A percentile compares a stretch with the other conserved stretches of the same genome.
Conservation (phyloP, 64 coral and sea anemone species). For the Platygyra sinensis region DNA sequence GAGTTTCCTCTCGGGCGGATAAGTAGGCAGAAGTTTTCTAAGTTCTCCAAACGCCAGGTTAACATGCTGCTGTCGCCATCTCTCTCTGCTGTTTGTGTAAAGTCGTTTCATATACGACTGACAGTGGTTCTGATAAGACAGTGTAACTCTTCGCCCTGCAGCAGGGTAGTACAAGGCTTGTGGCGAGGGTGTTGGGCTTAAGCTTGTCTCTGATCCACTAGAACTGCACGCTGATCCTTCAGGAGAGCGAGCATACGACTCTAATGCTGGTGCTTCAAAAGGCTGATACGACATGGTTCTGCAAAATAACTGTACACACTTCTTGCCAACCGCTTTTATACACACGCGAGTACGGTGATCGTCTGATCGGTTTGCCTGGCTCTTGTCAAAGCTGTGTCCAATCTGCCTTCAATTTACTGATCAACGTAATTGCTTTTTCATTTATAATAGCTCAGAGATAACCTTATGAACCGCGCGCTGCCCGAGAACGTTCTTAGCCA, state of each 20-base stretch:
- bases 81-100: slow-evolving; percentile 78
- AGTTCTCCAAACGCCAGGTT: slow-evolving; percentile 82
- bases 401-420: slow-evolving; percentile 37
- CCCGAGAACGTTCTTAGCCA: slow-evolving; percentile 26
- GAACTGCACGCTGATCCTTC: slow-evolving; percentile 50
- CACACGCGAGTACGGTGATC: background rate
- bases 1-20: slow-evolving; percentile 79
- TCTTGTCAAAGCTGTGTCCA: slow-evolving; percentile 29
- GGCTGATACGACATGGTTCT: background rate
- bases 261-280: slow-evolving; percentile 18
- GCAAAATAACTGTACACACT: background rate
- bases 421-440: slow-evolving; percentile 64
- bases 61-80: slow-evolving; percentile 85
- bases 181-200: slow-evolving; percentile 50
- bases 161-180: slow-evolving; percentile 24
- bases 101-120: slow-evolving; percentile 78
- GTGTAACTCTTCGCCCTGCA: slow-evolving; percentile 20
- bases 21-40: slow-evolving; percentile 80
- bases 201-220: slow-evolving; percentile 65
- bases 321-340: background rate
- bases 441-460: slow-evolving; percentile 69
- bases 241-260: slow-evolving; percentile 26
- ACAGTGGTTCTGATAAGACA: slow-evolving; percentile 40
- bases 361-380: slow-evolving; percentile 13
- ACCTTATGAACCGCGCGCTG: slow-evolving; percentile 48